Conservation (phyloP, 2,888 invertebrate species). For the Drosophila hawaiiensis region DNA sequence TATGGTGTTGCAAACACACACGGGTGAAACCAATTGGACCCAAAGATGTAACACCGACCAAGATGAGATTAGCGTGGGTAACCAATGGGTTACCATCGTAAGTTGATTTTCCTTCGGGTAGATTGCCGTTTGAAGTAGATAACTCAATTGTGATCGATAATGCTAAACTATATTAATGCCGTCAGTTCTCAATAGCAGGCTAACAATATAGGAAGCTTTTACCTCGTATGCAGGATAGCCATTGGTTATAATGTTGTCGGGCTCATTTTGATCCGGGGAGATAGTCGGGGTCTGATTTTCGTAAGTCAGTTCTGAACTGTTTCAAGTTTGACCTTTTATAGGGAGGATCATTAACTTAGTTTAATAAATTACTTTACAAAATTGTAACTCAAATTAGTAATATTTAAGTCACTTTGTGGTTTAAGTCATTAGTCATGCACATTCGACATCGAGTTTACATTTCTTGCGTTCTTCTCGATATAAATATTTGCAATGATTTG, state of each 20-base stretch:
- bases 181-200: conserved; percentile 54
- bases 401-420: neutral
- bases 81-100: conserved; percentile 79
- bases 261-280: neutral
- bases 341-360: neutral
- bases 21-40: conserved; percentile 63
- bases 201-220: conserved; percentile 72
- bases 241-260: conserved; percentile 60
- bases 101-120: conserved; percentile 43
- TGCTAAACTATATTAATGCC: conserved; percentile 19
- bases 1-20: conserved; percentile 12
- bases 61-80: conserved; percentile 39
- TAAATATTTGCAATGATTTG: too few relatives aligned
- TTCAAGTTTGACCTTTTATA: neutral
- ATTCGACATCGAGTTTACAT: too few relatives aligned
- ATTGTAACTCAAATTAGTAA: neutral
- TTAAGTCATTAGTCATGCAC: too few relatives aligned
- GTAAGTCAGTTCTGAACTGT: neutral
- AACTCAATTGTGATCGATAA: conserved; percentile 28
- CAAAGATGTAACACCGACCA: conserved; percentile 71
- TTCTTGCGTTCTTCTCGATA: too few relatives aligned
- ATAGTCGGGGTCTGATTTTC: neutral
- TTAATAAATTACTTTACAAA: neutral
- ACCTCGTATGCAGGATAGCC: conserved; percentile 60
- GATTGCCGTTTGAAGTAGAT: conserved; percentile 45